Evolutionary conservation across 1,140 invertebrate species (phyloP).

Genomic region (Argopecten irradians): DNA sequence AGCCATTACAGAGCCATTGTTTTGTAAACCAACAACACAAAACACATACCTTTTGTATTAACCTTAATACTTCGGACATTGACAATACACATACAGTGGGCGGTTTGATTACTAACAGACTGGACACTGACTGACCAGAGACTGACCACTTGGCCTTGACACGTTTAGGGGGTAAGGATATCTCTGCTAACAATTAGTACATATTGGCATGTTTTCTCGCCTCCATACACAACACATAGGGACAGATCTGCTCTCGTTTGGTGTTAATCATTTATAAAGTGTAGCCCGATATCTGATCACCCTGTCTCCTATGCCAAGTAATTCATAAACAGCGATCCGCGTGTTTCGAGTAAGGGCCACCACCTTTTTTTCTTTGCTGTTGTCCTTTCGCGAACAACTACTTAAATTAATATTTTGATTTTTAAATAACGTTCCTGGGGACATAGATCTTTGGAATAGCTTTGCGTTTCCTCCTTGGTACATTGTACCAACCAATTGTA

Average conservation of each 20-base stretch:
- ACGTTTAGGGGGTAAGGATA: neutral
- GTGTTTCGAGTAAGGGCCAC: too few species aligned
- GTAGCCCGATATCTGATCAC: too few species aligned
- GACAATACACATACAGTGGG: neutral
- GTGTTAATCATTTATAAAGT: neutral
- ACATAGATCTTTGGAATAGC: too few species aligned
- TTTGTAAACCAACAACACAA: neutral
- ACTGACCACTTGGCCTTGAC: neutral
- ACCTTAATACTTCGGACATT: neutral
- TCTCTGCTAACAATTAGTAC: neutral
- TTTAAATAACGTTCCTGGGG: too few species aligned
- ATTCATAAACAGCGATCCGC: too few species aligned
- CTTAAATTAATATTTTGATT: too few species aligned
- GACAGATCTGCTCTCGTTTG: neutral
- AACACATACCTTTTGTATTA: neutral
- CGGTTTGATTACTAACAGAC: neutral
- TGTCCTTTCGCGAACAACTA: too few species aligned
- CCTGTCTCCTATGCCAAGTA: too few species aligned
- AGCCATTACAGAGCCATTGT: neutral
- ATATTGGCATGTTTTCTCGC: neutral
- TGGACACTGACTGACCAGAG: neutral
- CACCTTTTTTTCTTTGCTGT: too few species aligned
- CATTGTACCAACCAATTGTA: too few species aligned
- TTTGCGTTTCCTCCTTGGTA: too few species aligned
- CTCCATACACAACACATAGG: neutral